These are phyloP conservation scores for Andrena hattorfiana DNA, from an alignment of 2,888 invertebrate genomes.

Conservation along the genomic window DNA sequence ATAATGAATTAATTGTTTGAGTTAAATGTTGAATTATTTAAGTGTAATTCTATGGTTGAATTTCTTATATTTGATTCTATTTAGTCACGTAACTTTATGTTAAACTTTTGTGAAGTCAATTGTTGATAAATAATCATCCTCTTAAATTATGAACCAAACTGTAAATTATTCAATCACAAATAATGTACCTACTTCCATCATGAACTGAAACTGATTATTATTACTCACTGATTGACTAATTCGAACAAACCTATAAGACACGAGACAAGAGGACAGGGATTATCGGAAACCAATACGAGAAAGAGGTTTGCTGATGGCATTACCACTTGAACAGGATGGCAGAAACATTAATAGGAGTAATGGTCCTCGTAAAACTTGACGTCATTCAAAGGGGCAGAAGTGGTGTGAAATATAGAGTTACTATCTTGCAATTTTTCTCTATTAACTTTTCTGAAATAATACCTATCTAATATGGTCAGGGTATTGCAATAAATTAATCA, in stretches of 20 bases:
- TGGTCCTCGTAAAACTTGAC: not conserved
- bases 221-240: not conserved
- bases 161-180: too few species aligned
- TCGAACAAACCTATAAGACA: not conserved
- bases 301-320: slow-evolving; percentile 76
- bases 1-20: too few species aligned
- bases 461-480: not conserved
- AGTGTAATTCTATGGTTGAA: too few species aligned
- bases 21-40: too few species aligned
- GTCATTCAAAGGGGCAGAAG: not conserved
- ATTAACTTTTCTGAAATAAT: not conserved
- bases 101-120: too few species aligned
- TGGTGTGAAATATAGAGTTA: not conserved
- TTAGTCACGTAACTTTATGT: too few species aligned
- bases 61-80: too few species aligned
- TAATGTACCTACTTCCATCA: not conserved
- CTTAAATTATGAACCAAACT: too few species aligned
- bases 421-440: not conserved
- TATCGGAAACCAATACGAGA: slow-evolving; percentile 77
- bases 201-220: not conserved
- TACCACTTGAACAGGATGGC: slow-evolving; percentile 78
- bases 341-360: slow-evolving; percentile 65
- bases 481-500: too few species aligned
- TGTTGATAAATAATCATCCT: too few species aligned
- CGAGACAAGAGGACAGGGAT: slow-evolving; percentile 3